These are phyloP conservation scores for Drosophila melanica DNA, from an alignment of 1,140 invertebrate species.

Conservation along the genomic window DNA sequence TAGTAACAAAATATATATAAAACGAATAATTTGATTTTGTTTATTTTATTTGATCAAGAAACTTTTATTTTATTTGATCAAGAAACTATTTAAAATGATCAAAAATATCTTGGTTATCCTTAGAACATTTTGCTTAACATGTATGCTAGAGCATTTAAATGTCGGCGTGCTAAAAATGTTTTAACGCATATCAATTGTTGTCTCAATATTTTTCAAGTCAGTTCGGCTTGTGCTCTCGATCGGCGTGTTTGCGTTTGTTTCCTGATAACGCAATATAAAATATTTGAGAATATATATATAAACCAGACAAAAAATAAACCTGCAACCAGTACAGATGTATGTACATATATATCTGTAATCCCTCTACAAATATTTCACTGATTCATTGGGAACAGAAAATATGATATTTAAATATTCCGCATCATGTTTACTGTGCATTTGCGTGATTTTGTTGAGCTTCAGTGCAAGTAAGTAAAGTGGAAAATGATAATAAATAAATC, in stretches of 20 bases:
- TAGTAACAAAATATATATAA: too few species aligned
- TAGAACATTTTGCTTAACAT: not conserved
- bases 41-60: too few species aligned
- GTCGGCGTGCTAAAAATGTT: not conserved
- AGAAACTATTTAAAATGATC: not conserved
- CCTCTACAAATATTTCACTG: not conserved
- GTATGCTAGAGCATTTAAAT: slow-evolving; percentile 2
- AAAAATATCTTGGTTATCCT: not conserved
- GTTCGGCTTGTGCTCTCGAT: slow-evolving; percentile 32
- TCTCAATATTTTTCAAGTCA: slow-evolving; percentile 18
- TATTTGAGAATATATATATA: too few species aligned
- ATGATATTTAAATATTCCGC: slow-evolving; percentile 20
- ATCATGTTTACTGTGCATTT: slow-evolving; percentile 24
- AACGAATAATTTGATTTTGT: too few species aligned
- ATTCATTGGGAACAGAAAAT: slow-evolving; percentile 1
- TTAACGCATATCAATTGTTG: not conserved
- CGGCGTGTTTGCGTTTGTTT: slow-evolving; percentile 12
- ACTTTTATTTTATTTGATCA: too few species aligned
- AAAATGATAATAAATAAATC: slow-evolving; percentile 47
- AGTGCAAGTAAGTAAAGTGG: slow-evolving; percentile 66
- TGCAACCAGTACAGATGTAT: not conserved
- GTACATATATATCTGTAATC: not conserved
- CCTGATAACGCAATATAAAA: slow-evolving; percentile 1
- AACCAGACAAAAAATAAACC: too few species aligned
- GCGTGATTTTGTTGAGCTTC: slow-evolving; percentile 25